A percentile compares a stretch with the other conserved stretches of the same genome.
Conservation (phyloP, 2,888 invertebrate genomes). For the Molorchus minor region DNA sequence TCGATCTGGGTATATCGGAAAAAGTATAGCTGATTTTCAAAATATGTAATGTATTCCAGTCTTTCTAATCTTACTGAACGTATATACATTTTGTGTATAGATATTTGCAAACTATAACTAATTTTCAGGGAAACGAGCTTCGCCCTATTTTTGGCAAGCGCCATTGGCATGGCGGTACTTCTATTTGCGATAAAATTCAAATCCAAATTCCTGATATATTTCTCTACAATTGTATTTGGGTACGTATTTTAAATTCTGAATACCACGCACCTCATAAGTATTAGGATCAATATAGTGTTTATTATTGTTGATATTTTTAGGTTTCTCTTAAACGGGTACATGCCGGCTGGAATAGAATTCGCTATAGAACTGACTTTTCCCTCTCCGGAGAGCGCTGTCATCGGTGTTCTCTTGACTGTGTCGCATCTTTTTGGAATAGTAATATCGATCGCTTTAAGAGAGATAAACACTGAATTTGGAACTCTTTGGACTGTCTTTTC, state of each 20-base stretch:
- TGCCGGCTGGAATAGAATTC: constrained; percentile 51
- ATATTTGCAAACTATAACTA: too few relatives aligned
- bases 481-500: constrained; percentile 45
- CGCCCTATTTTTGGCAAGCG: constrained; percentile 40
- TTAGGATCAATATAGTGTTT: too few relatives aligned
- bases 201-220: constrained; percentile 44
- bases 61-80: too few relatives aligned
- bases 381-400: constrained; percentile 48
- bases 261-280: not conserved
- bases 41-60: too few relatives aligned
- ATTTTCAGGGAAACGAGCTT: constrained; percentile 48
- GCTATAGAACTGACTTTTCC: constrained; percentile 52
- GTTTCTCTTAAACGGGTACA: constrained; percentile 50
- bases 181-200: constrained; percentile 45
- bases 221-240: constrained; percentile 47
- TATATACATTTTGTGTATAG: too few relatives aligned
- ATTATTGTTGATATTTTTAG: constrained; percentile 42
- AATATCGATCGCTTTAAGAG: constrained; percentile 40
- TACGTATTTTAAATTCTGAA: too few relatives aligned
- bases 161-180: constrained; percentile 42
- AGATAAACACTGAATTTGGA: constrained; percentile 40
- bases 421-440: constrained; percentile 46
- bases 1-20: too few relatives aligned
- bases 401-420: constrained; percentile 47
- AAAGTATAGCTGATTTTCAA: too few relatives aligned